phyloP scores from a whole-genome alignment of 2,113 vertebrate genomes.

The Pelecanoides urinatrix region DNA sequence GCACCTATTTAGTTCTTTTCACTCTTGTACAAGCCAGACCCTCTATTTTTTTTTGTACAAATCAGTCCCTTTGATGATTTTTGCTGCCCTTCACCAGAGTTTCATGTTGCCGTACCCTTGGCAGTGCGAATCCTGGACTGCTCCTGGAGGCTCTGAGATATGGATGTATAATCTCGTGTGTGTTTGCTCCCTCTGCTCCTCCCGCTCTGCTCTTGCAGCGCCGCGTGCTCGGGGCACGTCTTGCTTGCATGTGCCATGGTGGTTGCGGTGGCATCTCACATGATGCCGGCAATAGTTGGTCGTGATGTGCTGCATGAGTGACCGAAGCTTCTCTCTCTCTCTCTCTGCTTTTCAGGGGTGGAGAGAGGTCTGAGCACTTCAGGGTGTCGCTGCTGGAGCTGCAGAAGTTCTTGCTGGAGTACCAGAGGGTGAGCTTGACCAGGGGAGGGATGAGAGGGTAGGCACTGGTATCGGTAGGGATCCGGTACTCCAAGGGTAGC shows the following conservation, averaged over 20 bases:
- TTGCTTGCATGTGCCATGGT: fast-evolving
- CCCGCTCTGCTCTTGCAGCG: not conserved
- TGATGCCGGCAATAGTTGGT: not conserved
- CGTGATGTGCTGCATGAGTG: not conserved
- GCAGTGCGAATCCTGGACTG: not conserved
- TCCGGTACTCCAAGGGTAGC: fast-evolving
- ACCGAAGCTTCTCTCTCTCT: not conserved
- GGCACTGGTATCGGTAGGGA: fast-evolving
- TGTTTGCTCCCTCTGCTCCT: not conserved
- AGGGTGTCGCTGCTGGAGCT: conserved; percentile 86
- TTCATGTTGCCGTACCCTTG: fast-evolving
- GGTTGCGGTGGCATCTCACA: not conserved
- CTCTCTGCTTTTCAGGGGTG: conserved; percentile 72
- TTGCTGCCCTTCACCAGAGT: not conserved
- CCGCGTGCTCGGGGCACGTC: not conserved
- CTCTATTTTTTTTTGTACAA: not conserved
- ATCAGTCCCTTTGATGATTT: not conserved
- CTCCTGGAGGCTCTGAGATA: not conserved
- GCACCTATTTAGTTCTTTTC: not conserved
- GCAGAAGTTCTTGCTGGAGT: conserved; percentile 88
- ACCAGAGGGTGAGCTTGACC: conserved; percentile 82
- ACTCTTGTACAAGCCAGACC: not conserved
- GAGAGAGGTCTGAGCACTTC: conserved; percentile 83
- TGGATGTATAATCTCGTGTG: not conserved
- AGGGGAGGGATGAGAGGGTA: not conserved